These are phyloP conservation scores for Chaetops frenatus DNA, from an alignment of 2,113 vertebrate species.

Conservation along the genomic window DNA sequence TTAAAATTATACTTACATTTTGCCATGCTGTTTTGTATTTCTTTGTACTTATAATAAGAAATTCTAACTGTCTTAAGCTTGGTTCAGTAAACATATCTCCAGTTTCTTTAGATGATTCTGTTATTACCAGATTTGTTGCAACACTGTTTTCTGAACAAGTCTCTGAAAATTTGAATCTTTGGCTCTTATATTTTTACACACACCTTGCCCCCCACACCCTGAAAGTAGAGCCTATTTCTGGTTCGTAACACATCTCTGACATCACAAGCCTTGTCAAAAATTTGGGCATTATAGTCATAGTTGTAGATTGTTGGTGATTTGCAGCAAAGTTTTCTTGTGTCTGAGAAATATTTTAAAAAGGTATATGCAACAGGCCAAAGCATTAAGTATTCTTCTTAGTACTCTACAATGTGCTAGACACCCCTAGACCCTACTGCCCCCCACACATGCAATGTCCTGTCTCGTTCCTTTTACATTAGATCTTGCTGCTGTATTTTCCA, in stretches of 20 bases:
- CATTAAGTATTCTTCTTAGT: neutral
- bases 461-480: neutral
- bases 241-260: neutral
- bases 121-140: neutral
- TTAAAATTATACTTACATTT: neutral
- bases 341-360: neutral
- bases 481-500: neutral
- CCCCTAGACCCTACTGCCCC: neutral
- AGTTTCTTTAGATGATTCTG: neutral
- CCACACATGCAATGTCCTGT: neutral
- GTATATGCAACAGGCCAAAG: neutral
- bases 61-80: neutral
- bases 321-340: neutral
- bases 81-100: neutral
- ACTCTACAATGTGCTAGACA: neutral
- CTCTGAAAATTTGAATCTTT: neutral
- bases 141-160: neutral
- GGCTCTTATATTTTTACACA: neutral
- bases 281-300: neutral
- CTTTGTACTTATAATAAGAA: neutral
- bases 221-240: neutral
- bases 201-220: too few species aligned
- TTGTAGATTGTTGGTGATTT: neutral
- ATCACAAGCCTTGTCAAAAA: neutral
- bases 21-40: neutral